A percentile compares a stretch with the other conserved stretches of the same genome.
Conservation (phyloP, 2,888 invertebrate species). For the Oscheius sp. region DNA sequence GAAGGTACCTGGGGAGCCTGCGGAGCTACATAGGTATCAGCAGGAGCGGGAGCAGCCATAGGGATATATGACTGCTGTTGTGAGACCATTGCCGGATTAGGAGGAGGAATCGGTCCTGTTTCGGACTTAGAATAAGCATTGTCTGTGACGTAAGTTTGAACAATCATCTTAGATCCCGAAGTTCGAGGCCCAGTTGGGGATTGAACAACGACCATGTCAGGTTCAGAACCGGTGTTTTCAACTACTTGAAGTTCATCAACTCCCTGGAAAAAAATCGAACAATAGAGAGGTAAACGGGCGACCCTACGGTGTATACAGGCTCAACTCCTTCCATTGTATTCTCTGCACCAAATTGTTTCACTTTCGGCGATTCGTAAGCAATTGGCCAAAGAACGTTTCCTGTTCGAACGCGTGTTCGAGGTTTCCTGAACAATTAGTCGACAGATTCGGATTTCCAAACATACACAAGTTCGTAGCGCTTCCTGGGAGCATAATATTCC, state of each 20-base stretch:
- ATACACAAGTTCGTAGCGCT: constrained; percentile 11
- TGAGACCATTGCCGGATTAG: not conserved
- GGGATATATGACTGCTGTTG: constrained; percentile 2
- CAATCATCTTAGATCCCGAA: constrained; percentile 14
- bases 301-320: constrained; percentile 22
- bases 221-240: not conserved
- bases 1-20: not conserved
- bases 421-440: not conserved
- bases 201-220: constrained; percentile 5
- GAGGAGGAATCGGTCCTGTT: constrained; percentile 28
- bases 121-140: constrained; percentile 13
- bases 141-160: constrained; percentile 9
- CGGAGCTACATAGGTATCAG: constrained; percentile 2
- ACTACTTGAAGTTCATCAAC: constrained; percentile 2
- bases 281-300: not conserved
- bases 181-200: not conserved
- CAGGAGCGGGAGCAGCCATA: not conserved
- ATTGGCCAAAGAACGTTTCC: constrained; percentile 26
- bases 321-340: constrained; percentile 14
- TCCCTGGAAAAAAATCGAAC: not conserved
- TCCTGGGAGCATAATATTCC: constrained; percentile 28
- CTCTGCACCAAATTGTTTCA: constrained; percentile 12
- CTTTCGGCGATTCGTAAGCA: constrained; percentile 21
- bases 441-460: not conserved
- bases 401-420: not conserved